Evolutionary conservation across 2,113 vertebrate genomes (phyloP), one percentile per base, ranked within the genome.

Genomic region (Zosterops lateralis): DNA sequence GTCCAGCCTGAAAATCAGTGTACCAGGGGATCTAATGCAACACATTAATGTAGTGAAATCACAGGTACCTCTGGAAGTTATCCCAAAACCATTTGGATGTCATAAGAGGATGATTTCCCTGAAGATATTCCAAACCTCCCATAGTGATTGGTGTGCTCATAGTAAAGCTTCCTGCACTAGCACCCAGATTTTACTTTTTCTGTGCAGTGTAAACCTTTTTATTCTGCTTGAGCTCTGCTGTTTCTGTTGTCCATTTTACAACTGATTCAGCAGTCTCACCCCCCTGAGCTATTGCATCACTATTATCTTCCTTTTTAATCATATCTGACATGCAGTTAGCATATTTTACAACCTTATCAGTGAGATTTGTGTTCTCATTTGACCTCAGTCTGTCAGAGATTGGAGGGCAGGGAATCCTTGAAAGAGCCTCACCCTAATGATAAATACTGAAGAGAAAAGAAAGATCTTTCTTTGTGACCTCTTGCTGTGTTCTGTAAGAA

Each of bases 321-420:
- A 26, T 22, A 74, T 75, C 84, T 87, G 73, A 79, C 82, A 60
- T 64, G 92, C 85, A 88, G 34, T 22, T 93, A 89, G 44, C 47
- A 54, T 91, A 82, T 84, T 96, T 94, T 81, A 71, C 78, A 96
- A 56, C 62, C 58, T 91, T 87, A 90, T 84, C 78, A 34, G 66
- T 7, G 12, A 92, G 53, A 95, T 89, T 79, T 92, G 68, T 92
- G 67, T 77, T 80, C 53, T 87, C 58, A 32, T 89, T 92, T 91
- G 71, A 88, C 73, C 78, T 70, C 65, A 90, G 64, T 68, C 61
- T 90, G 54, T 29, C 3, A 5, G 82, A 65, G 45, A 66, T 26
- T 42, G 40, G 75, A 93, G 67, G 38, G 61, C 65, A 78, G 76
- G 53, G 73, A 87, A 73, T 94, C 87, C 87, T 88, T 92, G 68